Evolutionary conservation across 2,113 vertebrate genomes (phyloP).

Genomic region (Cygnus buccinator): DNA sequence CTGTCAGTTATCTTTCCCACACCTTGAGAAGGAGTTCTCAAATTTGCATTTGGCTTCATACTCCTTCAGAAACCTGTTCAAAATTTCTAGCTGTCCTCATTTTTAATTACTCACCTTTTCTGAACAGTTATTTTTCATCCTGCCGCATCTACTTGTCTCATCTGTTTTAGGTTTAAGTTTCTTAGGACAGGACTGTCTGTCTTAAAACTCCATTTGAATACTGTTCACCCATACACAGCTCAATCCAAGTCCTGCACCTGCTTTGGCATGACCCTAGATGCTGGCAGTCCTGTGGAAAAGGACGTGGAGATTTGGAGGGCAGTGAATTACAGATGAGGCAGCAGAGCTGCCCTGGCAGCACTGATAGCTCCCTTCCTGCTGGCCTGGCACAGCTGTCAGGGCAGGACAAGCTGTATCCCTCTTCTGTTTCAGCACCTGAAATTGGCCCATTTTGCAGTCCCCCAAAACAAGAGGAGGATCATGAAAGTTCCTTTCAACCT

Average conservation of each 20-base stretch:
- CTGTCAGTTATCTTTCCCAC: not conserved
- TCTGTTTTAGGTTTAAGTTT: not conserved
- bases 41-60: not conserved
- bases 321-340: not conserved
- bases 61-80: not conserved
- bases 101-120: not conserved
- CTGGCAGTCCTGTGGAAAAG: fast-evolving
- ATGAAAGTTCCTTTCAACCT: not conserved
- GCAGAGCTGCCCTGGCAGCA: fast-evolving
- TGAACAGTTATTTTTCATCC: not conserved
- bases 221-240: not conserved
- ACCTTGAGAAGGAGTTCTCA: not conserved
- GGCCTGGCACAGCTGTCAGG: fast-evolving
- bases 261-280: fast-evolving
- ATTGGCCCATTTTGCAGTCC: not conserved
- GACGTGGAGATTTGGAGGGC: fast-evolving
- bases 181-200: not conserved
- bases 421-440: not conserved
- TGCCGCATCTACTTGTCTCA: not conserved
- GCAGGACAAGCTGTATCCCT: fast-evolving
- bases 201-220: not conserved
- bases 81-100: not conserved
- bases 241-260: not conserved
- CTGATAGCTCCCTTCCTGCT: fast-evolving
- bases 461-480: not conserved